These are phyloP conservation scores for Trachemys scripta DNA, from an alignment of 2,113 vertebrate genomes.

Conservation along the genomic window DNA sequence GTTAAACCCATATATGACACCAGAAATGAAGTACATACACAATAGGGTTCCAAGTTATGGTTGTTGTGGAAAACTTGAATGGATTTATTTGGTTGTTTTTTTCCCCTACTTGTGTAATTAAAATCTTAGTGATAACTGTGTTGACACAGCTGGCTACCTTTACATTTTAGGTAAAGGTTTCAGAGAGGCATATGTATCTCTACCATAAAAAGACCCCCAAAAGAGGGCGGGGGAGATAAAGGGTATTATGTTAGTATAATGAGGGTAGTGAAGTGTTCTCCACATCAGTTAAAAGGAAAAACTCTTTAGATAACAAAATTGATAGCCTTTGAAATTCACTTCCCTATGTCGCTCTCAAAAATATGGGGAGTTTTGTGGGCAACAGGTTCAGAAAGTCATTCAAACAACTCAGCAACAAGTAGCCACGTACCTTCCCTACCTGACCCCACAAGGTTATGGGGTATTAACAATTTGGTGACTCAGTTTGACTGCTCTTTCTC, in stretches of 20 bases:
- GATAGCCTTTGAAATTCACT: background rate
- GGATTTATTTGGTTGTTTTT: background rate
- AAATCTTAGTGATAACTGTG: background rate
- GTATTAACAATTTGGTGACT: background rate
- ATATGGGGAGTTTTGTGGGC: background rate
- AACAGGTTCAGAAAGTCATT: background rate
- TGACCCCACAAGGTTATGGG: rapidly evolving
- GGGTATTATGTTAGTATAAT: background rate
- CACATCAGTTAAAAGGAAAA: background rate
- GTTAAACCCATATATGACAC: background rate
- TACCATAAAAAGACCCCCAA: conserved; percentile 9
- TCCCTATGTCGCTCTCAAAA: background rate
- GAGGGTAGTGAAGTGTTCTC: conserved; percentile 17
- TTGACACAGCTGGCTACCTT: background rate
- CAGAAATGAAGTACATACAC: background rate
- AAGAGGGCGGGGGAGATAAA: background rate
- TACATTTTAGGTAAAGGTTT: conserved; percentile 28
- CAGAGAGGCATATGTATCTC: conserved; percentile 39
- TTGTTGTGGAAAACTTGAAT: background rate
- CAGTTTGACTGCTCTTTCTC: background rate
- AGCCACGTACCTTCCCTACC: background rate
- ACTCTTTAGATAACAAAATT: background rate
- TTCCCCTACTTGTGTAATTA: too few species aligned
- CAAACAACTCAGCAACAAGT: background rate
- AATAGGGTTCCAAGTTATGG: rapidly evolving